A percentile compares a stretch with the other conserved stretches of the same genome.
Conservation (phyloP, 2,113 vertebrate genomes). For the Thunnus maccoyii region DNA sequence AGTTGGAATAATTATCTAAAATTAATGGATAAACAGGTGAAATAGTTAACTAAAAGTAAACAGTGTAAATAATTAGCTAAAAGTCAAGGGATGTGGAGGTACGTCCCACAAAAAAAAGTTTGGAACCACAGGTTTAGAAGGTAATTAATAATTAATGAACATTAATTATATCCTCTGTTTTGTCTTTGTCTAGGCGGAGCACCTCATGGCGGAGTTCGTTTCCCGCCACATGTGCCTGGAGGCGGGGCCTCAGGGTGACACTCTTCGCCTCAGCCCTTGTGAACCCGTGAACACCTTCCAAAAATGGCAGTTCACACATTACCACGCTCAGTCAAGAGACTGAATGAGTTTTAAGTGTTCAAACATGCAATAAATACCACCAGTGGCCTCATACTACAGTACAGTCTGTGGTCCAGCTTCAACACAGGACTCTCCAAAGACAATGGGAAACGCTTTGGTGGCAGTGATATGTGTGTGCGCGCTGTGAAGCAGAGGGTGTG, state of each 20-base stretch:
- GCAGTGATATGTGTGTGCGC: constrained; percentile 11
- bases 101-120: too few relatives aligned
- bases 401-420: neutral
- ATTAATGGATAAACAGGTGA: too few relatives aligned
- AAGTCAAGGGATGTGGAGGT: too few relatives aligned
- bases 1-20: too few relatives aligned
- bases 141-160: too few relatives aligned
- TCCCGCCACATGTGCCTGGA: constrained; percentile 86
- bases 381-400: constrained; percentile 3
- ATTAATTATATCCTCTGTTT: constrained; percentile 23
- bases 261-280: constrained; percentile 81
- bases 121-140: neutral
- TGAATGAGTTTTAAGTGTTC: neutral
- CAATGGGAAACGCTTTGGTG: neutral
- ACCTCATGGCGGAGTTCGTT: constrained; percentile 86
- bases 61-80: too few relatives aligned
- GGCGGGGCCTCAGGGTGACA: constrained; percentile 63
- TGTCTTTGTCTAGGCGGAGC: constrained; percentile 82
- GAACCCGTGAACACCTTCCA: constrained; percentile 84
- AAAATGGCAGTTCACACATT: constrained; percentile 94
- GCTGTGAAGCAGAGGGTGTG: constrained; percentile 44
- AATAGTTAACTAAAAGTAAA: too few relatives aligned
- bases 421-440: constrained; percentile 1
- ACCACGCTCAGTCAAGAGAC: constrained; percentile 81
- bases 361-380: constrained; percentile 6